Evolutionary conservation across 2,113 vertebrate species (phyloP), one percentile per base, ranked within the genome.

Genomic region (Casuarius casuarius): DNA sequence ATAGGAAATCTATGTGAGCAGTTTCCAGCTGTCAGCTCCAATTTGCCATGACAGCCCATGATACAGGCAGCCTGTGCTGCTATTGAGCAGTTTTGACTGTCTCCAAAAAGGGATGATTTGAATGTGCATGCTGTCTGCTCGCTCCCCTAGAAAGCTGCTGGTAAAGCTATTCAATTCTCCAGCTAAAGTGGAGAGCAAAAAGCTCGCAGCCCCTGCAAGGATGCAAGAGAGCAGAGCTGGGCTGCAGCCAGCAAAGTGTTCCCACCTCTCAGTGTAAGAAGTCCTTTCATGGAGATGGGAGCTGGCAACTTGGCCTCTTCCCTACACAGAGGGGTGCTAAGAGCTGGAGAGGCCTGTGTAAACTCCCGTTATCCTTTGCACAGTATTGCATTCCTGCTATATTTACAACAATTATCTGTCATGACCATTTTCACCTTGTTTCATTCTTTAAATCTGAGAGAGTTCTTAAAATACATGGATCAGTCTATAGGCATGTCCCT

Each of bases 1-100:
- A 94, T 85, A 96, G 94, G 96, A 97, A 98, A 98, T 97, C 97
- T 56, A 94, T 97, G 95, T 90, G 92, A 97, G 95, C 94, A 91
- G 92, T 96, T 98, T 98, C 96, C 88, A 97, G 96, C 95, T 98
- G 96, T 97, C 95, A 89, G 91, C 87, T 98, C 90, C 90, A 82
- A 97, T 98, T 97, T 96, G 89, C 95, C 73, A 23, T 38, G 95
- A 97, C 44, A 76, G 92, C 70, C 61, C 62, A 20, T 62, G 95
- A 95, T 74, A 70, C 72, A 85, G 74, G 31, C 87, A 29, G 35
- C 82, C 62, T 87, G 67, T 42, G 3, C 38, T 31, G 76, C 48
- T 95, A 88, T 70, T 92, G 91, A 94, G 73, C 77, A 65, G 74
- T 52, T 96, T 56, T 90, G 84, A 79, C 72, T 58, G 67, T 66